Conservation (phyloP, 1,140 invertebrate species). For the Pseudomyrmex pallidus region DNA sequence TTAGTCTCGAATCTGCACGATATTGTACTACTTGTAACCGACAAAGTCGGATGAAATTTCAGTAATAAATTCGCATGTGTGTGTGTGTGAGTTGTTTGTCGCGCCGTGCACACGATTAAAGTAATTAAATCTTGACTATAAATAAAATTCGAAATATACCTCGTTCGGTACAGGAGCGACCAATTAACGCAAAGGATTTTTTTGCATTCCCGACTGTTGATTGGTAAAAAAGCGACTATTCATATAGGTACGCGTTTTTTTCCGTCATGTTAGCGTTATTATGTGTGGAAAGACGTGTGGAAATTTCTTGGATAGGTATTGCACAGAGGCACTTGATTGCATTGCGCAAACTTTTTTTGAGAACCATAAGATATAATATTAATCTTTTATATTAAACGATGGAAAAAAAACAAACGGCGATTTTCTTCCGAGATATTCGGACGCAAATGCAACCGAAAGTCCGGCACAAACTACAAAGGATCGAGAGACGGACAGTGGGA, state of each 20-base stretch:
- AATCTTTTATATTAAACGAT: not conserved
- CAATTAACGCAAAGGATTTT: constrained; percentile 10
- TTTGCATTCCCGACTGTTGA: not conserved
- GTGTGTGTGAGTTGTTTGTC: not conserved
- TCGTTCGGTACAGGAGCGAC: not conserved
- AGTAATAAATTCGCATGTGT: constrained; percentile 18
- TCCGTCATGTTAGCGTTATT: constrained; percentile 10
- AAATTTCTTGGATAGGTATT: not conserved
- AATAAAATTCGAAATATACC: constrained; percentile 9
- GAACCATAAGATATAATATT: no score
- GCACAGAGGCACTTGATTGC: no score
- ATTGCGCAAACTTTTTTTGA: no score
- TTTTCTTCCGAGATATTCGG: not conserved
- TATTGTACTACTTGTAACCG: not conserved
- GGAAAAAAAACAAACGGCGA: not conserved
- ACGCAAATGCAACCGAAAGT: not conserved
- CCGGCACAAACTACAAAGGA: constrained; percentile 34
- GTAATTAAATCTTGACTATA: constrained; percentile 43
- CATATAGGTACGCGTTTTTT: no score
- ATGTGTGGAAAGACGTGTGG: not conserved
- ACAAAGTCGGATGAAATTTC: constrained; percentile 37
- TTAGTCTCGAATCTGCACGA: not conserved
- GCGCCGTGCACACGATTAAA: not conserved
- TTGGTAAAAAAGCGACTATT: not conserved
- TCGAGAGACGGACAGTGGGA: constrained; percentile 28